phyloP scores from a whole-genome alignment of 2,113 vertebrate genomes.

The Periophthalmus modestus region DNA sequence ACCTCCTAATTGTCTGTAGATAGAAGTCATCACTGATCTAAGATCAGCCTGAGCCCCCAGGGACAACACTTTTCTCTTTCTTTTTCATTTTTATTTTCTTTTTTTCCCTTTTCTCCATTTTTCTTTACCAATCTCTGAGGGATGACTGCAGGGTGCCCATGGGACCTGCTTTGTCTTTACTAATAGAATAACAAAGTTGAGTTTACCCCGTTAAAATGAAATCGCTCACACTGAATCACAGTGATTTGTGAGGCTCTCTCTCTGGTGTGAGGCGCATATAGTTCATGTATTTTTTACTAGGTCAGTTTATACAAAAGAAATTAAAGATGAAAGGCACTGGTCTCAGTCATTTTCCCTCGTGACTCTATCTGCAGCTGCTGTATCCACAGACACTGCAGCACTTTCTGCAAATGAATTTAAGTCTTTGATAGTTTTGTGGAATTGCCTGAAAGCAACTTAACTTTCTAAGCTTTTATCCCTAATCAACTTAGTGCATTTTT shows the following conservation, averaged over 20 bases:
- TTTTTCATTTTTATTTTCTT: constrained; percentile 44
- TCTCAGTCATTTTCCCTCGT: constrained; percentile 54
- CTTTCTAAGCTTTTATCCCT: constrained; percentile 61
- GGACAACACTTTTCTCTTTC: constrained; percentile 41
- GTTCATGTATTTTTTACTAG: constrained; percentile 65
- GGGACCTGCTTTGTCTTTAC: constrained; percentile 66
- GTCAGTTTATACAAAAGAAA: constrained; percentile 66
- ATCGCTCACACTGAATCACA: constrained; percentile 52
- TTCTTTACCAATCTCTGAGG: constrained; percentile 51
- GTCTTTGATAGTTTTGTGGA: constrained; percentile 50
- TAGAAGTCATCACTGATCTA: constrained; percentile 65
- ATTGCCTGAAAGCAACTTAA: constrained; percentile 53
- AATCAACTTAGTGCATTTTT: constrained; percentile 26
- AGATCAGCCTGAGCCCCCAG: constrained; percentile 56
- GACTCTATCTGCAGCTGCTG: constrained; percentile 41
- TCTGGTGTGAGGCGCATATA: constrained; percentile 47
- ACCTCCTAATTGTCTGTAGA: constrained; percentile 71
- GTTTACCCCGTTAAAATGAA: constrained; percentile 68
- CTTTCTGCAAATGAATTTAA: constrained; percentile 60
- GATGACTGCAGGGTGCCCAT: constrained; percentile 64
- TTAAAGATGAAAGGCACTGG: constrained; percentile 64
- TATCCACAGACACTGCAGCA: constrained; percentile 45
- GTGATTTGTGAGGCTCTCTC: constrained; percentile 51
- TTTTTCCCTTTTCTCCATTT: constrained; percentile 31
- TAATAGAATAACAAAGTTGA: constrained; percentile 71